phyloP scores from a whole-genome alignment of 2,113 vertebrate species.

The Tauraco erythrolophus region DNA sequence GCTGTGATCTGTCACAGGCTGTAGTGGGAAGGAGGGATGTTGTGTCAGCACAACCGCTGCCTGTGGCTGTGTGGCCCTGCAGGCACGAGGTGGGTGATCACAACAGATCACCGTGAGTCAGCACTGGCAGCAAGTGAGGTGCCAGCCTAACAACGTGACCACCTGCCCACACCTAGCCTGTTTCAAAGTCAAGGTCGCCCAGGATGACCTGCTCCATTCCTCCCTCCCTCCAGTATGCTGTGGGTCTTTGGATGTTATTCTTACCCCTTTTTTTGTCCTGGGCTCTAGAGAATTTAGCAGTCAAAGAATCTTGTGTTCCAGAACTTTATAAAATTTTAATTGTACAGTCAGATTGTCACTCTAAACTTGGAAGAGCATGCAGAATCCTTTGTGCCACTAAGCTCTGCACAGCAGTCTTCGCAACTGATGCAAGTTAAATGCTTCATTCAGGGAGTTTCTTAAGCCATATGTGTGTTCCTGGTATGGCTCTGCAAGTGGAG shows the following conservation, averaged over 20 bases:
- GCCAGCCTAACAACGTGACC: neutral
- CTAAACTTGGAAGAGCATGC: neutral
- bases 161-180: neutral
- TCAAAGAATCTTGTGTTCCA: neutral
- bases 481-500: neutral
- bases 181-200: neutral
- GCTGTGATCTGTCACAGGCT: neutral
- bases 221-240: neutral
- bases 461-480: neutral
- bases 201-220: neutral
- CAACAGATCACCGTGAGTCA: neutral
- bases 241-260: neutral
- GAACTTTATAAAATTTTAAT: neutral
- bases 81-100: fast-evolving
- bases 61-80: neutral
- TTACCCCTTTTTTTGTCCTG: neutral
- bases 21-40: neutral
- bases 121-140: neutral
- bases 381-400: neutral
- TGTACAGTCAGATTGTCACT: neutral
- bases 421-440: neutral
- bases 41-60: no score
- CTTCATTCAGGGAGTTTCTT: neutral
- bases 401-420: neutral
- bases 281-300: neutral